Conservation (phyloP, 1,140 invertebrate genomes). For the Brachionus calyciflorus region DNA sequence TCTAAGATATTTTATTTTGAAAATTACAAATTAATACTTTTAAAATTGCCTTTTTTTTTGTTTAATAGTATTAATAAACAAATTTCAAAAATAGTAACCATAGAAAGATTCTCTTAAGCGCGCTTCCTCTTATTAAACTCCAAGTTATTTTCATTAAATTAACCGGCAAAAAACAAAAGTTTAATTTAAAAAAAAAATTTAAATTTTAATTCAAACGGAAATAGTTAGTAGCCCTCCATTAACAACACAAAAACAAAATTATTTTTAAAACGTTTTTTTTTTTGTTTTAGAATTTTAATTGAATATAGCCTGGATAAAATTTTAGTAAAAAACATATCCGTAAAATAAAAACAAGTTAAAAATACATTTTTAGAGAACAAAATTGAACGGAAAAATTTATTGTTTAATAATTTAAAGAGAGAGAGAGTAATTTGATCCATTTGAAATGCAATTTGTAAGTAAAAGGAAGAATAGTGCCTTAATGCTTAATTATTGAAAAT, state of each 20-base stretch:
- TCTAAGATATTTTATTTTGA: no score
- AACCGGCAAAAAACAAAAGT: constrained; percentile 34
- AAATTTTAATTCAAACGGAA: constrained; percentile 37
- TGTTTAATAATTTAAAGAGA: constrained; percentile 45
- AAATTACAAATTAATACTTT: constrained; percentile 36
- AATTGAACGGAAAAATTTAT: constrained; percentile 5
- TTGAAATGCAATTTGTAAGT: background rate
- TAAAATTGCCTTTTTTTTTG: background rate
- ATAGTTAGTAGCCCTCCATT: background rate
- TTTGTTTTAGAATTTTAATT: constrained; percentile 3
- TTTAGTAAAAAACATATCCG: constrained; percentile 8
- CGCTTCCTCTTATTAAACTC: background rate
- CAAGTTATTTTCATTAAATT: constrained; percentile 35
- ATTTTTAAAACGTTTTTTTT: background rate
- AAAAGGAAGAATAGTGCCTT: background rate
- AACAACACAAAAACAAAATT: background rate
- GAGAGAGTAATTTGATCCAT: constrained; percentile 44
- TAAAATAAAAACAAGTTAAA: constrained; percentile 35
- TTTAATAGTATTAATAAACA: no score
- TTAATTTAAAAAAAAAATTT: constrained; percentile 24
- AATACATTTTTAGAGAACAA: background rate
- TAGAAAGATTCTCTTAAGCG: no score
- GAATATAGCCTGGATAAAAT: constrained; percentile 1
- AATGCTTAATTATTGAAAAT: constrained; percentile 10
- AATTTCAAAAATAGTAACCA: no score